Base-by-base conservation (phyloP, 2,888 invertebrate species). In the Tachina fera region DNA sequence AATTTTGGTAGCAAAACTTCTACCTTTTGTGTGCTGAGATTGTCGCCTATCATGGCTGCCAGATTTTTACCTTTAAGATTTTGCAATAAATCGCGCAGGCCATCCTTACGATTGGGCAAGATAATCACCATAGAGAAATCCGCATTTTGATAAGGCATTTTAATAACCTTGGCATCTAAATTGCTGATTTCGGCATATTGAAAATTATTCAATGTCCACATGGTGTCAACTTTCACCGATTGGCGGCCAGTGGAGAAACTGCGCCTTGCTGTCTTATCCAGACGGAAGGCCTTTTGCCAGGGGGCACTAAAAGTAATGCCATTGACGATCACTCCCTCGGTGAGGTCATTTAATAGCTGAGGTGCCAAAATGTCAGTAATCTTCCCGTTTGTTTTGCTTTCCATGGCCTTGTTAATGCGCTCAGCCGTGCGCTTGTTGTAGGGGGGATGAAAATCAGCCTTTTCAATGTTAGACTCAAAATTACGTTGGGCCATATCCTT, bases 371-470 rank as follows among this genome's bases (percentile, higher is more conserved):
- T 94, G 88, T 97, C 94, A 88, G 95, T 95, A 84, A 99, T 98
- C 91, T 96, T 96, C 13, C 96, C 93, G 74, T 96, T 95, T 0
- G 98, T 98, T 91, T 97, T 95, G 6, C 94, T 92, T 90, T 96
- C 95, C 74, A 95, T 97, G 96, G 97, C 98, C 61, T 93, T 90
- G 91, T 98, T 98, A 75, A 98, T 97, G 0, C 91, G 92, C 1
- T 93, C 90, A 0, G 94, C 94, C 3, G 95, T 94, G 63, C 92
- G 93, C 43, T 90, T 92, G n/a, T 94, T 93, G 67, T 94, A 89
- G 0, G 87, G 89, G 47, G 91, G 91, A 89, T 91, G 91, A 88
- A 97, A 97, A 90, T 97, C 92, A 0, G 97, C 89, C 76, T 94
- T 94, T 88, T 96, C 94, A 19, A 95, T 94, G 51, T 94, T 95